Conservation (phyloP, 2,113 vertebrate species). For the Mustela nigripes region DNA sequence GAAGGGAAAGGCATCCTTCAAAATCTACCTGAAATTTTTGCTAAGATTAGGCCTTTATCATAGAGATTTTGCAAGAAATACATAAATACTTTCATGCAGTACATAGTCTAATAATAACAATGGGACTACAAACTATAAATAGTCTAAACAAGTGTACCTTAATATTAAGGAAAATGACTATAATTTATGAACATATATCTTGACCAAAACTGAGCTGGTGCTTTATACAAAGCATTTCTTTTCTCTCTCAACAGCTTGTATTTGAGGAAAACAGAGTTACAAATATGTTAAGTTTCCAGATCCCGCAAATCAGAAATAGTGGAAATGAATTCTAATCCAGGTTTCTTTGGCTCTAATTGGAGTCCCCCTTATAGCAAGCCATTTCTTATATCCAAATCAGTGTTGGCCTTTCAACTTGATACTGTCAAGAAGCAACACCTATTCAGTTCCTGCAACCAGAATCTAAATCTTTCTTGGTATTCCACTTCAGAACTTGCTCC, state of each 20-base stretch:
- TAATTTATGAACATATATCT: background rate
- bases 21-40: background rate
- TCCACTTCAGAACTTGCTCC: background rate
- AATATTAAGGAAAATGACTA: background rate
- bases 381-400: background rate
- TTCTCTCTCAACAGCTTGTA: background rate
- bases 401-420: background rate
- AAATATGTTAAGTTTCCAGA: background rate
- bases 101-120: background rate
- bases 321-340: background rate
- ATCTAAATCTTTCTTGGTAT: background rate
- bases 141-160: background rate
- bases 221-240: background rate
- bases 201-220: background rate
- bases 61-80: background rate
- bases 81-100: background rate
- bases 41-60: background rate
- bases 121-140: background rate
- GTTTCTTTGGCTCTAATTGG: background rate
- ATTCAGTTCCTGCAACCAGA: background rate
- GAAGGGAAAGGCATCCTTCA: background rate
- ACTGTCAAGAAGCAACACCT: background rate
- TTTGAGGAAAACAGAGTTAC: background rate
- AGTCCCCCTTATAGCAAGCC: background rate
- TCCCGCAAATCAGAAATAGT: background rate